Base-by-base conservation (phyloP, 2,113 vertebrate species). In the Myotis lucifugus region DNA sequence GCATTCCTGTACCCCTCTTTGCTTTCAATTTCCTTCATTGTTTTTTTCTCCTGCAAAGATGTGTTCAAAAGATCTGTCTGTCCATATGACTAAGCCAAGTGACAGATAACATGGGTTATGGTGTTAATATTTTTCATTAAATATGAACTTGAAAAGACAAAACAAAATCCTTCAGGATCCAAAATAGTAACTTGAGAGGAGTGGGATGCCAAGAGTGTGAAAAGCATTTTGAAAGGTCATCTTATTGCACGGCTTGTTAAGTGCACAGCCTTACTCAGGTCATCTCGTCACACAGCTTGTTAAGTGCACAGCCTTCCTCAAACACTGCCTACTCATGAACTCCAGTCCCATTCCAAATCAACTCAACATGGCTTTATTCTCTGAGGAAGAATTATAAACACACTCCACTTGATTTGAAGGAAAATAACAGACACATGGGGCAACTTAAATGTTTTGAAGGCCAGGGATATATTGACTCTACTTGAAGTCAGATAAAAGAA, bases 401-500 rank as follows among this genome's bases (percentile, higher is more conserved):
- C 1, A n/a, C 3, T 85, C 19, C 72, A 42, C 37, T 79, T 84
- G 12, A 82, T 90, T 85, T 92, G 17, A 95, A 85, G 73, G 50
- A 85, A 88, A 90, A 78, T 17, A 56, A 29, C 10, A 95, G 25
- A 50, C 21, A 64, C 32, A 82, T 90, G 27, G 5, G 10, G 8
- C 42, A 77, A 87, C 34, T 85, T 87, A 81, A 91, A 83, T 79
- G 54, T 34, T 89, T 89, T 84, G 17, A 59, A 93, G n/a, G 15
- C 11, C 27, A 69, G n/a, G 46, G 7, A 32, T 90, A 78, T 50
- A 69, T 78, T 56, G 69, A 87, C 34, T 84, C 19, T 69, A 32
- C 54, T 56, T 37, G 34, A 67, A 70, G 29, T 29, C 52, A 90
- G 64, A 78, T 94, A 93, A 94, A 90, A 93, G 29, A 83, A 82